Evolutionary conservation across 1,140 invertebrate species (phyloP), one percentile per base, ranked within the genome.

Genomic region (Neuroterus valhalla): DNA sequence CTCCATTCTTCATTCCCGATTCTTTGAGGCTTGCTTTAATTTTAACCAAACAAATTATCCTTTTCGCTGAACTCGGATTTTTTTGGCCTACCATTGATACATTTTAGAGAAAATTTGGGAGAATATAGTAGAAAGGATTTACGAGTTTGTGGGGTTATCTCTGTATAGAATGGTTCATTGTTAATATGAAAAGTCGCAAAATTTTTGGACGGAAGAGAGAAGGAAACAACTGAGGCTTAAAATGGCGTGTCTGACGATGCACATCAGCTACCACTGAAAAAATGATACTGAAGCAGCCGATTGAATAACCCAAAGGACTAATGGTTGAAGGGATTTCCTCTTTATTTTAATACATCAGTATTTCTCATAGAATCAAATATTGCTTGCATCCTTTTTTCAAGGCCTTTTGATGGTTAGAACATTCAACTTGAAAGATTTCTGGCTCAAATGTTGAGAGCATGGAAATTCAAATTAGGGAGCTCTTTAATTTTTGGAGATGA

Each of bases 231-330:
- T 62, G 23, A 62, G 3, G 55, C 8, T 55, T 2, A 62, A 62
- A 62, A 62, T 31, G 52, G 31, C 55, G 23, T 62, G 55, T 62
- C 55, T 62, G 55, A 8, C 55, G 23, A 31, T 31, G 55, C 26
- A 31, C 55, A 38, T 8, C 26, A 0, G 14, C 31, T 4, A 38
- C 55, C 26, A 62, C 55, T 62, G 23, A 62, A 62, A 62, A 31
- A 31, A 62, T 31, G 31, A 62, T 62, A 31, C 2, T 3, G 31
- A 31, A 62, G 31, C 55, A 62, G 50, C 10, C 23, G 55, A 62
- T 31, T 62, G 4, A 31, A 5, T 26, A 12, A 23, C 6, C 21
- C 1, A 8, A 21, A 15, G 19, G 15, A 55, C 10, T 23, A 55
- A 23, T 55, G 2, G 21, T 2, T 55, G 21, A 14, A 12, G 10